phyloP scores from a whole-genome alignment of 2,113 vertebrate genomes.

The Misgurnus mizolepis region DNA sequence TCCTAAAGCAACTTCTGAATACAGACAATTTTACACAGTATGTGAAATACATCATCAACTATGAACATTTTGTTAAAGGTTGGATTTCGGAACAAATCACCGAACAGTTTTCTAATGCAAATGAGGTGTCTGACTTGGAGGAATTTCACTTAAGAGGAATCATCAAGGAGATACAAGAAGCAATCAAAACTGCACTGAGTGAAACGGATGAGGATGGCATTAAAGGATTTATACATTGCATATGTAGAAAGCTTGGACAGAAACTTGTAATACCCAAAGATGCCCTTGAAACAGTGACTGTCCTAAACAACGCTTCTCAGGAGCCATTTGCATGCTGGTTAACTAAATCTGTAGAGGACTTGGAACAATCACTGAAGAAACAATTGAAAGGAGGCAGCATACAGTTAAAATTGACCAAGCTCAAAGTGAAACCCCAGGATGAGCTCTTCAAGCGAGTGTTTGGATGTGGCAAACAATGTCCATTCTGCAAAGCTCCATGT shows the following conservation, averaged over 20 bases:
- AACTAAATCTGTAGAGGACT: constrained; percentile 38
- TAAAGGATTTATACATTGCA: constrained; percentile 50
- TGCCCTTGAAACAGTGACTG: constrained; percentile 58
- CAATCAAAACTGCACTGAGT: constrained; percentile 46
- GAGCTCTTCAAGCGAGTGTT: constrained; percentile 64
- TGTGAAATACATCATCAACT: neutral
- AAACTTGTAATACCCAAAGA: constrained; percentile 61
- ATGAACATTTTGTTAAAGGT: constrained; percentile 48
- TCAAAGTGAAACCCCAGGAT: constrained; percentile 60
- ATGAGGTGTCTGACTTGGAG: constrained; percentile 36
- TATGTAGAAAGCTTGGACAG: constrained; percentile 58
- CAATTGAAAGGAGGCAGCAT: constrained; percentile 8
- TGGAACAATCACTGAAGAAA: constrained; percentile 34
- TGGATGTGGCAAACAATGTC: constrained; percentile 74
- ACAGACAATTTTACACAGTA: constrained; percentile 2
- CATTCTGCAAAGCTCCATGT: constrained; percentile 71
- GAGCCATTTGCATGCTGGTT: constrained; percentile 62
- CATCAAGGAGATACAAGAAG: constrained; percentile 45
- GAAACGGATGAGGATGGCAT: constrained; percentile 7
- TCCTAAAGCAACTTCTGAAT: constrained; percentile 59
- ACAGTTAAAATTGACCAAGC: neutral
- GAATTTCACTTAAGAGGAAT: constrained; percentile 27
- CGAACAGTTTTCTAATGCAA: constrained; percentile 25
- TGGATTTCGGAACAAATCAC: constrained; percentile 51
- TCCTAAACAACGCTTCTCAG: constrained; percentile 48